Conservation (phyloP, 92 coral and sea anemone species). For the Palythoa heliodiscus region DNA sequence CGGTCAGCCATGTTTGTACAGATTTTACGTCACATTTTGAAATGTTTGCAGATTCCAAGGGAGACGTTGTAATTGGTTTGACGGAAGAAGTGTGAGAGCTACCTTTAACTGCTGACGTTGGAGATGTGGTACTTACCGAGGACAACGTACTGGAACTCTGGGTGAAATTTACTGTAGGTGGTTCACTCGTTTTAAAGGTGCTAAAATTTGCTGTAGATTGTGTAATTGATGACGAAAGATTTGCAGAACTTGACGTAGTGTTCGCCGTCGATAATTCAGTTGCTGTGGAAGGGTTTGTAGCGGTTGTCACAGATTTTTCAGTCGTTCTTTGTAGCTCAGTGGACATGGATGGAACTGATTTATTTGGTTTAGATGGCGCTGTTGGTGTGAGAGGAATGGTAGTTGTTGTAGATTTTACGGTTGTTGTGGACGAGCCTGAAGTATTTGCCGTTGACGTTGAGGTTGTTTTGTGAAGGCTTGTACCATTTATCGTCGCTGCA, state of each 20-base stretch:
- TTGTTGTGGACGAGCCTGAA: not conserved
- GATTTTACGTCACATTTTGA: constrained; percentile 36
- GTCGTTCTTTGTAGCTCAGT: not conserved
- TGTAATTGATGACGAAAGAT: not conserved
- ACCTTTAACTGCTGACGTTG: not conserved
- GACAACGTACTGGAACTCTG: not conserved
- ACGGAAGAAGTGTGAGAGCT: not conserved
- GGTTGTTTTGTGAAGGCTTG: not conserved
- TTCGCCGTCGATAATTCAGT: not conserved
- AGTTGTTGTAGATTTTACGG: not conserved
- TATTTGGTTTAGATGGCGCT: not conserved
- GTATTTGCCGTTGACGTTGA: not conserved
- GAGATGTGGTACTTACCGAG: constrained; percentile 4
- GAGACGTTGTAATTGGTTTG: not conserved
- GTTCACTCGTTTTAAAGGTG: not conserved
- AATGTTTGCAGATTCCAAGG: not conserved
- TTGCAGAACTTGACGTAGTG: constrained; percentile 14
- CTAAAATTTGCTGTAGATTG: not conserved
- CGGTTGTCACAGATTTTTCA: not conserved
- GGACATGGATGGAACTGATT: not conserved
- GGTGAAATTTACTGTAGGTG: not conserved
- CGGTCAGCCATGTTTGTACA: constrained; percentile 41
- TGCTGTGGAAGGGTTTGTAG: constrained; percentile 3
- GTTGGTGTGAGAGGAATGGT: not conserved
- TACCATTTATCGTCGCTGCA: not conserved